phyloP scores from a whole-genome alignment of 2,113 vertebrate genomes.

The Catharus minimus region DNA sequence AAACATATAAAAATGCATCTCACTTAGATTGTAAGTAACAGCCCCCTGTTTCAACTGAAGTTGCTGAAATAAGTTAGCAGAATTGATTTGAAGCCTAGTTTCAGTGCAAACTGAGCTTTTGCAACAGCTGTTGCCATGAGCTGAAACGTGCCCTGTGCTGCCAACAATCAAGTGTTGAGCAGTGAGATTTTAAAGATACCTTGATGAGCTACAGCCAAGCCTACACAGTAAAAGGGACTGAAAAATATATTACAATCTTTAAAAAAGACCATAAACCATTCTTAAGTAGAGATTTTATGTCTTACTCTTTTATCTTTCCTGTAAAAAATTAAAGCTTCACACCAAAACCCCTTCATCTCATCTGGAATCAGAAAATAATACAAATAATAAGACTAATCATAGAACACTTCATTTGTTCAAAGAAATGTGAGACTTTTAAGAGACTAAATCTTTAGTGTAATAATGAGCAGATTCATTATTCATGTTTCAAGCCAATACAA shows the following conservation, averaged over 20 bases:
- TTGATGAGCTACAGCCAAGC: neutral
- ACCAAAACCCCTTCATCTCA: neutral
- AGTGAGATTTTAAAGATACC: neutral
- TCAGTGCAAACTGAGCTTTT: neutral
- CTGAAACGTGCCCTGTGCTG: neutral
- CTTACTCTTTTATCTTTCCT: neutral
- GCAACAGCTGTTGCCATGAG: neutral
- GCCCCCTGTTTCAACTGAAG: neutral
- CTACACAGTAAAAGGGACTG: neutral
- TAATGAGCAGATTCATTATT: constrained; percentile 2
- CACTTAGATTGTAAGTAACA: neutral
- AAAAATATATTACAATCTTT: neutral
- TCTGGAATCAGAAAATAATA: neutral
- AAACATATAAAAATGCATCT: neutral
- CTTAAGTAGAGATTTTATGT: neutral
- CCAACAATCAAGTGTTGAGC: neutral
- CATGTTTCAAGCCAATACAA: neutral
- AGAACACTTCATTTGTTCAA: neutral
- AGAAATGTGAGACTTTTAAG: neutral
- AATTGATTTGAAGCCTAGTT: neutral
- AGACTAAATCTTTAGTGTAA: neutral
- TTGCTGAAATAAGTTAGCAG: neutral
- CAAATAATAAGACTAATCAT: neutral
- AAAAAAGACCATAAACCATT: neutral
- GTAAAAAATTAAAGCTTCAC: neutral